A percentile compares a stretch with the other conserved stretches of the same genome.
phyloP scores from a whole-genome alignment of 1,140 invertebrate species.

The Drosophila repletoides region DNA sequence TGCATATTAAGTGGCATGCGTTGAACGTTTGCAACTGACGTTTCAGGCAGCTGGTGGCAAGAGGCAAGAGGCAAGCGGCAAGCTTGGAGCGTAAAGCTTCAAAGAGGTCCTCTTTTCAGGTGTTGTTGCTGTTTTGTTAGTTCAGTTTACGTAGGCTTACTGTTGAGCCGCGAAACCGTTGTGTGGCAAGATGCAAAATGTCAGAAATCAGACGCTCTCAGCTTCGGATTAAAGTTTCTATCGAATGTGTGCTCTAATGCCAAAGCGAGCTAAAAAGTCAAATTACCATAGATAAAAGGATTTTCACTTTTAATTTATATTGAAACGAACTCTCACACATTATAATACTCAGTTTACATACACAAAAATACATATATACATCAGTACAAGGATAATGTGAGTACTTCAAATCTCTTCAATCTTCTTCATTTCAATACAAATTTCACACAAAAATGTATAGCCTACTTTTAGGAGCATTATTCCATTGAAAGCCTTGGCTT shows the following conservation, averaged over 20 bases:
- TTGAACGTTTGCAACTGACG: slow-evolving; percentile 43
- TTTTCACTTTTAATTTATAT: slow-evolving; percentile 47
- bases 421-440: too few species aligned
- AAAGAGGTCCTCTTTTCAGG: too few species aligned
- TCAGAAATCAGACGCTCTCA: slow-evolving; percentile 52
- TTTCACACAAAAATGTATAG: too few species aligned
- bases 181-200: slow-evolving; percentile 52
- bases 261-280: slow-evolving; percentile 58
- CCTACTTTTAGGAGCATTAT: too few species aligned
- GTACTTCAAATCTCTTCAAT: not conserved
- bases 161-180: slow-evolving; percentile 43
- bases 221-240: slow-evolving; percentile 22
- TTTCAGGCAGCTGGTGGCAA: too few species aligned
- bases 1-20: slow-evolving; percentile 78
- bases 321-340: slow-evolving; percentile 40
- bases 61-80: too few species aligned
- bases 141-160: slow-evolving; percentile 71
- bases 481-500: too few species aligned
- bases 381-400: slow-evolving; percentile 9
- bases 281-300: slow-evolving; percentile 64
- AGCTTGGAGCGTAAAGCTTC: too few species aligned
- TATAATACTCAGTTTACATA: slow-evolving; percentile 46
- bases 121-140: slow-evolving; percentile 61
- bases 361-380: slow-evolving; percentile 10
- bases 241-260: slow-evolving; percentile 20